Percentiles rank a stretch among this genome's conserved stretches.
These are phyloP conservation scores for Artemia franciscana DNA, from an alignment of 1,140 invertebrate genomes.

Conservation along the genomic window DNA sequence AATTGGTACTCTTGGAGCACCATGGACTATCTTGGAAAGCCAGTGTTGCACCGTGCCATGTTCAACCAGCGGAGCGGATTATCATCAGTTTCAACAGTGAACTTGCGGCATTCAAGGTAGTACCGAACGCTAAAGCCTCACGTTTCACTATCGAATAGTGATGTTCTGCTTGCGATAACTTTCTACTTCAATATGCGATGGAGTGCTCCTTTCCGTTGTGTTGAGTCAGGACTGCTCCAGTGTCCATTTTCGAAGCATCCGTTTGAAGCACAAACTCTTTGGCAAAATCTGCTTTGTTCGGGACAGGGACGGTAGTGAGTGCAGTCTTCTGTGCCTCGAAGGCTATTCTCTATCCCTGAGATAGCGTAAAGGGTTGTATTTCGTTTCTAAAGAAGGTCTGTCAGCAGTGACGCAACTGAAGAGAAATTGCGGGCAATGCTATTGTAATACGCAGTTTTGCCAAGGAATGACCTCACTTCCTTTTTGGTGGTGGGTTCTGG, in stretches of 20 bases:
- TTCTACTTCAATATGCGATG: constrained; percentile 20
- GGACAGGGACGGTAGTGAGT: not conserved
- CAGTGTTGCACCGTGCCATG: too few relatives aligned
- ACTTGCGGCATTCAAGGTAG: too few relatives aligned
- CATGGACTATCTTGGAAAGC: too few relatives aligned
- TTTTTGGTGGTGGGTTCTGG: constrained; percentile 16
- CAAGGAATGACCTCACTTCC: constrained; percentile 22
- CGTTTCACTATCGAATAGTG: constrained; percentile 22
- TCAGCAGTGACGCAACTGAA: constrained; percentile 15
- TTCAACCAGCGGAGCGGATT: too few relatives aligned
- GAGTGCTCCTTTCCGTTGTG: not conserved
- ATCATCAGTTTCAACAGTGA: too few relatives aligned
- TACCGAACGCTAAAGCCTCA: constrained; percentile 18
- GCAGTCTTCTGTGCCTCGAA: not conserved
- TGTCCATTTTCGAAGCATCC: not conserved
- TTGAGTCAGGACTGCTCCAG: constrained; percentile 4
- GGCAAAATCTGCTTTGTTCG: constrained; percentile 1
- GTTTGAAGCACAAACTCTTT: constrained; percentile 1
- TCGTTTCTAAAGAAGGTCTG: constrained; percentile 12
- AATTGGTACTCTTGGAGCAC: too few relatives aligned
- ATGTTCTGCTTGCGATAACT: constrained; percentile 17
- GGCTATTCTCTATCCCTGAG: not conserved
- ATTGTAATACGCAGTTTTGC: constrained; percentile 21
- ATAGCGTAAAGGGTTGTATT: not conserved
- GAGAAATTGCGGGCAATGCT: constrained; percentile 19